Evolutionary conservation across 2,888 invertebrate genomes (phyloP), one percentile per base, ranked within the genome.

Genomic region (Sipha maydis): DNA sequence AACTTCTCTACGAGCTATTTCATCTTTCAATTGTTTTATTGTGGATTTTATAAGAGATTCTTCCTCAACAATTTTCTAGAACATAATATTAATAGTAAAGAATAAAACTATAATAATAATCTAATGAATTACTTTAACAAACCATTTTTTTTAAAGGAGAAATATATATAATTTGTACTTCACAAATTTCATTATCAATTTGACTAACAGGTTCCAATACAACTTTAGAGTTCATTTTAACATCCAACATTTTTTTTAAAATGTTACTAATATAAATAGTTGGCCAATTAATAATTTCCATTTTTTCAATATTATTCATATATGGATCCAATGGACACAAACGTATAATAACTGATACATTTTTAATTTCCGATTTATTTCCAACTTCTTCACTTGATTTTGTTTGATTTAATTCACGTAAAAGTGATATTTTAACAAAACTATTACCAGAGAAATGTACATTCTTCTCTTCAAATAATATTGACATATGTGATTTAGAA

Each of bases 161-260:
- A 67, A 88, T 48, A 28, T 31, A n/a, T 76, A 88, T 48, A 41
- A 48, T 17, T 34, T 82, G 25, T n/a, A 88, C 11, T 28, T 41
- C 11, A 75, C 61, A 82, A 67, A 88, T 75, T 5, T 75, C 67
- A 73, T 86, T 80, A 34, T 88, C 61, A 28, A 75, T 75, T 31
- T 0, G 3, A 31, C 8, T 67, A 17, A 86, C 1, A 38, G 73
- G 71, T 73, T 86, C 73, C 9, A 86, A 34, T 11, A 79, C 9
- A 7, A 86, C 86, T 41, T 86, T 86, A 5, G 86, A 86, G 31
- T 86, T 86, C 69, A 80, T 73, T 34, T 71, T 80, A 56, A 86
- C 73, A 3, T 25, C 25, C 21, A 86, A 38, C n/a, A 79, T 56
- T 61, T 80, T 80, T 41, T 56, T 73, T 56, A 86, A 21, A n/a